Percentiles rank a stretch among this genome's conserved stretches.
Evolutionary conservation across 2,797 vertebrate species (phyloP).

Genomic region (Oreochromis mossambicus): DNA sequence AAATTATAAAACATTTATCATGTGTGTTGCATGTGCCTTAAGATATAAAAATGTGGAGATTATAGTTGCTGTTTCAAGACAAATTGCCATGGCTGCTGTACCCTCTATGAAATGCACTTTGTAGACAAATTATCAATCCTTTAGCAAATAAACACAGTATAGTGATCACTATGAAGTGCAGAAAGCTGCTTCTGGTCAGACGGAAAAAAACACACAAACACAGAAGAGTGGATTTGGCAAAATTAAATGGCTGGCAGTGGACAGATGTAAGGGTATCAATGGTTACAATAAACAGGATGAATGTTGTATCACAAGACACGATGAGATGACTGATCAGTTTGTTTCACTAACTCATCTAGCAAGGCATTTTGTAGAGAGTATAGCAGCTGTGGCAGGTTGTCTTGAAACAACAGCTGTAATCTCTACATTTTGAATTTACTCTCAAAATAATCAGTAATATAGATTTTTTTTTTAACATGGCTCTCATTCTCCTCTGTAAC

Average conservation of each 20-base stretch:
- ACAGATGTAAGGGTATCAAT: not conserved
- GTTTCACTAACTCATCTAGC: not conserved
- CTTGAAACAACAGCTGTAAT: not conserved
- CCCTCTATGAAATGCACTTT: no score
- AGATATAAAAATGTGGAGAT: no score
- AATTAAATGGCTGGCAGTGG: rapidly evolving
- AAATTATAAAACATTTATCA: not conserved
- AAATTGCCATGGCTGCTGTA: no score
- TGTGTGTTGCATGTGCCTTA: no score
- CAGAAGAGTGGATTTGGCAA: not conserved
- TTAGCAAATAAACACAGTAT: not conserved
- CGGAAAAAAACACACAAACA: not conserved
- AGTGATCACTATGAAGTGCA: not conserved
- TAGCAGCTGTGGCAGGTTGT: not conserved
- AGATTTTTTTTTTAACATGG: not conserved
- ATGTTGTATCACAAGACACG: not conserved
- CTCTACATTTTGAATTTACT: rapidly evolving
- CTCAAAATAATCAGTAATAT: not conserved
- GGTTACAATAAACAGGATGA: not conserved
- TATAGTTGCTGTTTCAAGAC: no score
- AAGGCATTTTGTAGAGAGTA: not conserved
- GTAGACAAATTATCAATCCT: not conserved
- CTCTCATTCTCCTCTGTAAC: not conserved
- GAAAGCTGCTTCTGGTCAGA: not conserved
- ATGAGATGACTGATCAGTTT: not conserved